Conservation (phyloP, 1,140 invertebrate species). For the Thaumetopoea pityocampa region DNA sequence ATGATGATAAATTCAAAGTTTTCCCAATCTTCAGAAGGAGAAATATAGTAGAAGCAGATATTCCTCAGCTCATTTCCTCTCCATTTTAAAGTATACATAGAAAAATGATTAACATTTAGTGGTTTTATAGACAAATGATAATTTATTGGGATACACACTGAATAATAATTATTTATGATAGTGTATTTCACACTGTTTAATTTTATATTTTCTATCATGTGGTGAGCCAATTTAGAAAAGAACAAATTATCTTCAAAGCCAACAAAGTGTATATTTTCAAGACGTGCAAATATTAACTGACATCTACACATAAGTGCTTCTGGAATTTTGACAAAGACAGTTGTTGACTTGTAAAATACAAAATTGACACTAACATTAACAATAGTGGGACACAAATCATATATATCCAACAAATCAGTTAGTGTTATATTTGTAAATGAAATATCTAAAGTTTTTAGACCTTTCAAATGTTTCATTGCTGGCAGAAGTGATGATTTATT, state of each 20-base stretch:
- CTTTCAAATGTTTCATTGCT: slow-evolving; percentile 33
- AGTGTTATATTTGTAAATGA: slow-evolving; percentile 44
- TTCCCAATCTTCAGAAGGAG: slow-evolving; percentile 16
- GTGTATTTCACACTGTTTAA: slow-evolving; percentile 32
- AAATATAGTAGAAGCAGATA: background rate
- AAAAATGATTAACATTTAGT: slow-evolving; percentile 23
- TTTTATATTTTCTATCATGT: slow-evolving; percentile 28
- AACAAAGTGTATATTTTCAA: slow-evolving; percentile 46
- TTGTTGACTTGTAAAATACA: slow-evolving; percentile 16
- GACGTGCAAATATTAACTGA: slow-evolving; percentile 40
- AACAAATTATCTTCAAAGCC: slow-evolving; percentile 34
- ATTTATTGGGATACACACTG: slow-evolving; percentile 8
- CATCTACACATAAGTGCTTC: slow-evolving; percentile 17
- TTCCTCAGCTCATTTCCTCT: slow-evolving; percentile 3
- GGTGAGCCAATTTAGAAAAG: slow-evolving; percentile 20
- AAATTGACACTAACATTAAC: slow-evolving; percentile 44
- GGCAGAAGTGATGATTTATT: slow-evolving; percentile 29
- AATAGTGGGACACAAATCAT: slow-evolving; percentile 37
- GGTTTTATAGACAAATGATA: slow-evolving; percentile 9
- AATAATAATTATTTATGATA: slow-evolving; percentile 18
- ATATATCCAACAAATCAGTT: slow-evolving; percentile 38
- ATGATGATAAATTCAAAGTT: slow-evolving; percentile 35
- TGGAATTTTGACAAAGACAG: slow-evolving; percentile 6
- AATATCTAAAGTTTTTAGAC: slow-evolving; percentile 41
- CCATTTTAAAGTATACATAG: slow-evolving; percentile 27